These are phyloP conservation scores for Drosophila tristis DNA, from an alignment of 1,140 invertebrate genomes.

Conservation along the genomic window DNA sequence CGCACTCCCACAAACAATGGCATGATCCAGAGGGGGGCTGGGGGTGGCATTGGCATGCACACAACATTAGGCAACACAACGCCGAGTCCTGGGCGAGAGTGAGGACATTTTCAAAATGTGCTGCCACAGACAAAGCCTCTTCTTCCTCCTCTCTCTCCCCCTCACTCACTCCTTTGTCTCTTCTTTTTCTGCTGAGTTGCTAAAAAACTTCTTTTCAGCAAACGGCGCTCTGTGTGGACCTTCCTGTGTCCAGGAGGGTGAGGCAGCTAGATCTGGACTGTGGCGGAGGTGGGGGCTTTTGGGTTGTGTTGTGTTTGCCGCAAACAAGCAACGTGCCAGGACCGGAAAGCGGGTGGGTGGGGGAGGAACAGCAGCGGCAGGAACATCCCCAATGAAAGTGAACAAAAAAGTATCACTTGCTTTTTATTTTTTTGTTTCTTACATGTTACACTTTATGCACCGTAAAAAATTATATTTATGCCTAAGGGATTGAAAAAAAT, in stretches of 20 bases:
- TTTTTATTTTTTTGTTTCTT: conserved; percentile 23
- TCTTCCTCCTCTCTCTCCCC: conserved; percentile 6
- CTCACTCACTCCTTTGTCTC: conserved; percentile 30
- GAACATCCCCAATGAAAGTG: conserved; percentile 71
- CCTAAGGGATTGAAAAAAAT: no score
- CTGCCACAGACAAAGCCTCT: conserved; percentile 71
- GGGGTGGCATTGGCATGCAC: conserved; percentile 36
- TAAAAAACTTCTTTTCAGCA: conserved; percentile 81
- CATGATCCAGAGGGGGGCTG: conserved; percentile 1
- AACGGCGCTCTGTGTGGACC: conserved; percentile 65
- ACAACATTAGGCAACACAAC: conserved; percentile 64
- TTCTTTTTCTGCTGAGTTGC: conserved; percentile 78
- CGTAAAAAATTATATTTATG: no score
- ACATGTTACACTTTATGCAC: conserved; percentile 59
- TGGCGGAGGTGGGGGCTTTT: conserved; percentile 3
- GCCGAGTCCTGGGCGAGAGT: conserved; percentile 13
- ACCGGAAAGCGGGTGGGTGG: not conserved
- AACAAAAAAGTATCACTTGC: conserved; percentile 49
- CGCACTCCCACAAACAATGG: conserved; percentile 32
- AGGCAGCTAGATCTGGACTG: conserved; percentile 15
- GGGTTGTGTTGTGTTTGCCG: conserved; percentile 64
- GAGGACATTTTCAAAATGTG: conserved; percentile 68
- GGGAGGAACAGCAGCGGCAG: conserved; percentile 33
- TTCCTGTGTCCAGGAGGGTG: no score
- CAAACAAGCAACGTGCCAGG: conserved; percentile 59